Conservation (phyloP, 2,888 invertebrate genomes). For the Drosophila algonquin region DNA sequence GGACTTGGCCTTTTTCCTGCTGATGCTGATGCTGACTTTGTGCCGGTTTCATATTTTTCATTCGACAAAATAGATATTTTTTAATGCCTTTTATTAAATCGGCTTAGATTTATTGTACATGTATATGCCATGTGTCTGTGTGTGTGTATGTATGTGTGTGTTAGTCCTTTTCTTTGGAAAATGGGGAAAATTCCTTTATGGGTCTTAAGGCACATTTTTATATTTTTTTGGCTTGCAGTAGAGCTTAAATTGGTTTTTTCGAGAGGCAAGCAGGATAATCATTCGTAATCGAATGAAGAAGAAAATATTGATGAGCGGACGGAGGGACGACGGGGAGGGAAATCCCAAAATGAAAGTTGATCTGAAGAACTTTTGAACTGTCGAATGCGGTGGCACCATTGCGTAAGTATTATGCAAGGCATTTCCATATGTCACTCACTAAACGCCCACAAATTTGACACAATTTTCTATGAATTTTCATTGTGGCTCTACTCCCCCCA, state of each 20-base stretch:
- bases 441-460: constrained; percentile 40
- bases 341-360: not conserved
- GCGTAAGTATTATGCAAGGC: not conserved
- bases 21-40: constrained; percentile 72
- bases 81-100: constrained; percentile 80
- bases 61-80: constrained; percentile 73
- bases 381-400: no score
- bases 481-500: constrained; percentile 6
- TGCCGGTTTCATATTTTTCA: constrained; percentile 73
- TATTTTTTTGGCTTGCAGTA: constrained; percentile 48
- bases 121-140: constrained; percentile 39
- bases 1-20: constrained; percentile 46
- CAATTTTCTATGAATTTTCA: constrained; percentile 42
- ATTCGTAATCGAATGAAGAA: constrained; percentile 55
- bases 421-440: constrained; percentile 21
- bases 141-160: constrained; percentile 21
- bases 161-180: constrained; percentile 58
- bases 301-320: constrained; percentile 23
- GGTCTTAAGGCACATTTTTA: constrained; percentile 65
- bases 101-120: constrained; percentile 75
- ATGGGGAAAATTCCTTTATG: constrained; percentile 58
- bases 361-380: not conserved
- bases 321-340: no score
- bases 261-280: constrained; percentile 8
- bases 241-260: constrained; percentile 50